Conservation (phyloP, 1,140 invertebrate genomes). For the Lasioglossum baleicum region DNA sequence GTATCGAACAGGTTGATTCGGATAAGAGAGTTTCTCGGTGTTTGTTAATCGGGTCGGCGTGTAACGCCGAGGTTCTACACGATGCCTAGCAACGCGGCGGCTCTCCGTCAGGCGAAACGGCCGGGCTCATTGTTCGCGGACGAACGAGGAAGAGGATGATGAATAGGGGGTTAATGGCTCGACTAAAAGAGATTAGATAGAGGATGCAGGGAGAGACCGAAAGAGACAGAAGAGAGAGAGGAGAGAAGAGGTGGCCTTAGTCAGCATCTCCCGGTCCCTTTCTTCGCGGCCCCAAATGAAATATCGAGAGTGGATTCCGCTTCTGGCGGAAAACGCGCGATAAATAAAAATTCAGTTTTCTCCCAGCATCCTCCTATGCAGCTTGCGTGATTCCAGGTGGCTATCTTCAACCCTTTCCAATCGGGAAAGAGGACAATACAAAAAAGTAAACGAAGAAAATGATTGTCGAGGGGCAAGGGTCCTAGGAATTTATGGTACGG, state of each 20-base stretch:
- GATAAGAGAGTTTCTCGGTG: too few relatives aligned
- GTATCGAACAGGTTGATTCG: too few relatives aligned
- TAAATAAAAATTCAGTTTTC: too few relatives aligned
- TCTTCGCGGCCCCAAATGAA: conserved; percentile 40
- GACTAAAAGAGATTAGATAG: conserved; percentile 54
- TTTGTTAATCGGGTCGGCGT: neutral
- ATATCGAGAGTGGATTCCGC: conserved; percentile 31
- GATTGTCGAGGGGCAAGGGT: too few relatives aligned
- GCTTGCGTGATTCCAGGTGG: too few relatives aligned
- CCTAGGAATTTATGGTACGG: too few relatives aligned
- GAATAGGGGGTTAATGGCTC: conserved; percentile 48
- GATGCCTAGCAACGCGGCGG: neutral
- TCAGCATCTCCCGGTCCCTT: conserved; percentile 36
- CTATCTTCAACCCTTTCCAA: too few relatives aligned
- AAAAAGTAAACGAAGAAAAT: too few relatives aligned
- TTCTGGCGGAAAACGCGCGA: neutral
- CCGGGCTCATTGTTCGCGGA: conserved; percentile 40
- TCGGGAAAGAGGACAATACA: too few relatives aligned
- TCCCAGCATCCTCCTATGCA: too few relatives aligned
- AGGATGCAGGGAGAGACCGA: neutral
- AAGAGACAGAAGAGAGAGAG: neutral
- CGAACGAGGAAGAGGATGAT: conserved; percentile 37
- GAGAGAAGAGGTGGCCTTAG: conserved; percentile 4
- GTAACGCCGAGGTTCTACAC: neutral
- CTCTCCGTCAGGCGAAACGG: conserved; percentile 29